A percentile compares a stretch with the other conserved stretches of the same genome.
Conservation (phyloP, 2,888 invertebrate species). For the Plagodis pulveraria region DNA sequence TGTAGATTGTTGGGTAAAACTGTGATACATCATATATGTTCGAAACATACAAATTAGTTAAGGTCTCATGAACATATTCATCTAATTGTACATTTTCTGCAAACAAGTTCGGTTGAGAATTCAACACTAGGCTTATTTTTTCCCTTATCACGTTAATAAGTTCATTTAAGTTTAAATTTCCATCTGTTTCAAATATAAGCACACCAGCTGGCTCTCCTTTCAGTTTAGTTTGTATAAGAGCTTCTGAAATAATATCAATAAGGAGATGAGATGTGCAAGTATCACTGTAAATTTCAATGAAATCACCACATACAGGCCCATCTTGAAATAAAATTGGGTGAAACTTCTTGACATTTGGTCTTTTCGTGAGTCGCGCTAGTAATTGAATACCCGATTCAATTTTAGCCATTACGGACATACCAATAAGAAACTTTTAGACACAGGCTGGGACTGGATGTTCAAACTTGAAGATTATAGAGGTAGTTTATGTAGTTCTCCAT, state of each 20-base stretch:
- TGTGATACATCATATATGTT: constrained; percentile 73
- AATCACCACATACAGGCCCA: constrained; percentile 60
- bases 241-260: constrained; percentile 65
- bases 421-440: no score
- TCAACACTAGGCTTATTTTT: constrained; percentile 31
- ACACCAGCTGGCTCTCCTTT: constrained; percentile 61
- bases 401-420: constrained; percentile 45
- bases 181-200: constrained; percentile 72
- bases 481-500: no score
- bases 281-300: constrained; percentile 67
- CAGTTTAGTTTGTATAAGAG: constrained; percentile 51
- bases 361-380: constrained; percentile 76
- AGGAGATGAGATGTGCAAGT: constrained; percentile 53
- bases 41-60: constrained; percentile 59
- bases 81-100: constrained; percentile 34
- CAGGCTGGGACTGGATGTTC: no score
- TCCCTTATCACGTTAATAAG: constrained; percentile 45
- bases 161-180: constrained; percentile 61
- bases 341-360: constrained; percentile 69
- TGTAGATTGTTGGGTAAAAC: constrained; percentile 69
- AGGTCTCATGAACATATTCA: constrained; percentile 39
- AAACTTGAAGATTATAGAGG: no score
- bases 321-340: constrained; percentile 74
- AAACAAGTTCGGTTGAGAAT: constrained; percentile 3
- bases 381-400: constrained; percentile 86